Evolutionary conservation across 2,113 vertebrate species (phyloP).

Genomic region (Pedionomus torquatus): DNA sequence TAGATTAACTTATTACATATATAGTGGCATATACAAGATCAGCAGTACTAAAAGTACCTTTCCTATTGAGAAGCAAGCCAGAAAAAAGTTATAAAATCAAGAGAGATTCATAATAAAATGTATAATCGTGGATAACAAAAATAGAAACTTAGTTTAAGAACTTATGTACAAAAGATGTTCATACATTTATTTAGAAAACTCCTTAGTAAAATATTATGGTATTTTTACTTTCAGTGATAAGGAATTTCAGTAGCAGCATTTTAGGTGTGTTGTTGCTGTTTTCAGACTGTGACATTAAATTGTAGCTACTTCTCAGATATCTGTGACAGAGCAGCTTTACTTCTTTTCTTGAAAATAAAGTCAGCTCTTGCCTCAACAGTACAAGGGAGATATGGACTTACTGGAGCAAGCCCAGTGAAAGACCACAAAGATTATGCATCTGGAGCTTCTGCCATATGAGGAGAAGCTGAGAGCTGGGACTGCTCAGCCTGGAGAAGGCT

Average conservation of each 20-base stretch:
- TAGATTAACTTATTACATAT: background rate
- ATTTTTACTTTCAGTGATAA: background rate
- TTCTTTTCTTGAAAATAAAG: background rate
- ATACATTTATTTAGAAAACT: background rate
- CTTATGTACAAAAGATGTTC: rapidly evolving
- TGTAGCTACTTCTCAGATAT: background rate
- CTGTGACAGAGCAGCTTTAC: background rate
- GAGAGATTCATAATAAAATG: background rate
- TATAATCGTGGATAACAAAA: background rate
- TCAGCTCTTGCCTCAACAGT: background rate
- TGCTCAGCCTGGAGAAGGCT: background rate
- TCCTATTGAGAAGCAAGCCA: background rate
- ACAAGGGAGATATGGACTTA: background rate
- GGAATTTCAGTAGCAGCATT: background rate
- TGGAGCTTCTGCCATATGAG: background rate
- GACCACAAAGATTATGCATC: background rate
- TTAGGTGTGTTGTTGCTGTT: background rate
- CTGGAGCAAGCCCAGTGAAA: background rate
- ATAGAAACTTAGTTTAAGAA: background rate
- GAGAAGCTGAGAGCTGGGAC: background rate
- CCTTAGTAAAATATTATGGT: background rate
- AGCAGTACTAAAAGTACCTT: background rate
- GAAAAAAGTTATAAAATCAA: background rate
- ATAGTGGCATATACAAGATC: background rate
- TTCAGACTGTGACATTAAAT: background rate